Evolutionary conservation across 2,888 invertebrate species (phyloP), one percentile per base, ranked within the genome.

Genomic region (Tachina lurida): DNA sequence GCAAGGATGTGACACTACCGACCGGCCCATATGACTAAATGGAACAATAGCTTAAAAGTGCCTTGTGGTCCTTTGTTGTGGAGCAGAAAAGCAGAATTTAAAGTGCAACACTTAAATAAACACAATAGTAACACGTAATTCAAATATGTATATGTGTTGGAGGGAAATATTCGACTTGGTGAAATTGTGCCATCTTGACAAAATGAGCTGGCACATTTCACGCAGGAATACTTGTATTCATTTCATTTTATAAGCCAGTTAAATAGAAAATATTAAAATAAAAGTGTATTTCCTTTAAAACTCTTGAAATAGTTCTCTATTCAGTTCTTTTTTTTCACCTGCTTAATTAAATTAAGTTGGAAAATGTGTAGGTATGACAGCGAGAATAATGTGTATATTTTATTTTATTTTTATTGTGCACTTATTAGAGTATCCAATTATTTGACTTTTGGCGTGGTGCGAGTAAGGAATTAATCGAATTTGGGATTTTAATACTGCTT

Each of bases 111-210:
- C 79, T 75, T 75, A 79, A 79, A 70, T 65, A 75, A 60, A 74
- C 49, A 45, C 75, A 75, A 65, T 45, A 84, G 63, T 71, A 75
- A 79, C 79, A 84, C 84, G 79, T 84, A 79, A 63, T 75, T 75
- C 60, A 65, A 84, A 79, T 84, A 52, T 70, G 39, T 62, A 45
- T 68, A 31, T 7, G 12, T 31, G 47, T 47, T 13, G 22, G 19
- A 19, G 0, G 7, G n/a, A 65, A 45, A 22, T 22, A 43, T 47
- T 19, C 31, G n/a, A 0, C 1, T 47, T 22, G 10, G n/a, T 54
- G 15, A 12, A 12, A 10, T 54, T 45, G 9, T 19, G 47, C 41
- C n/a, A 19, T 58, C 15, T 43, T 71, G n/a, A 54, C 58, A 75
- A 68, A 56, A 73, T 63, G 45, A 43, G 52, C 49, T 22, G 31